Base-by-base conservation (phyloP, 1,140 invertebrate genomes). In the Lasioglossum baleicum region DNA sequence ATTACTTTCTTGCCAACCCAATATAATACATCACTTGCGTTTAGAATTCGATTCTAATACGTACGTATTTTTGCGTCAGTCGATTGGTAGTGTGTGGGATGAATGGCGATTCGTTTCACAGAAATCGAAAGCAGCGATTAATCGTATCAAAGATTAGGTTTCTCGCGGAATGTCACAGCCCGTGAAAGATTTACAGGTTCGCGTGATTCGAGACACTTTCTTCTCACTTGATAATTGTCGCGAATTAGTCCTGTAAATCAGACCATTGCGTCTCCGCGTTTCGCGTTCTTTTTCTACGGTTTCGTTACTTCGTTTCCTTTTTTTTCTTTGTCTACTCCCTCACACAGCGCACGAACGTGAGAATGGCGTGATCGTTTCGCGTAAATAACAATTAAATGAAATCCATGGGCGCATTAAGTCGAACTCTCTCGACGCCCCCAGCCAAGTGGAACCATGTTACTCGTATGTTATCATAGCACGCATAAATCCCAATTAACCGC, bases 381-480 rank as follows among this genome's bases (percentile, higher is more conserved):
- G 90, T 92, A 90, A 91, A 91, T 91, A 92, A 91, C 88, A 90
- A 91, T 91, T 91, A 90, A 91, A 89, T 72, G 81, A 85, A 87
- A 86, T 74, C 75, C 82, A 60, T 73, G 66, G 44, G 78, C 74
- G 78, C 84, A 87, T 86, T 90, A 88, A 88, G 74, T 82, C 79
- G 56, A 85, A 80, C 75, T 83, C 60, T 83, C 60, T 83, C 80
- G 80, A 67, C 79, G 64, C 75, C 68, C 70, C 81, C 72, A 76
- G 82, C 85, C 75, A 51, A 31, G 42, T 35, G 17, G 73, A 51
- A 51, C 44, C 53, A 65, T 72, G 20, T 53, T 60, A 79, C 80
- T 80, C 48, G 58, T 74, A 84, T 87, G 89, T 92, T 90, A 92
- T 90, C 86, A 82, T 71, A 83, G 84, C 81, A 86, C 81, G 75